These are phyloP conservation scores for Hyperoodon ampullatus DNA, from an alignment of 2,113 vertebrate genomes.

Conservation along the genomic window DNA sequence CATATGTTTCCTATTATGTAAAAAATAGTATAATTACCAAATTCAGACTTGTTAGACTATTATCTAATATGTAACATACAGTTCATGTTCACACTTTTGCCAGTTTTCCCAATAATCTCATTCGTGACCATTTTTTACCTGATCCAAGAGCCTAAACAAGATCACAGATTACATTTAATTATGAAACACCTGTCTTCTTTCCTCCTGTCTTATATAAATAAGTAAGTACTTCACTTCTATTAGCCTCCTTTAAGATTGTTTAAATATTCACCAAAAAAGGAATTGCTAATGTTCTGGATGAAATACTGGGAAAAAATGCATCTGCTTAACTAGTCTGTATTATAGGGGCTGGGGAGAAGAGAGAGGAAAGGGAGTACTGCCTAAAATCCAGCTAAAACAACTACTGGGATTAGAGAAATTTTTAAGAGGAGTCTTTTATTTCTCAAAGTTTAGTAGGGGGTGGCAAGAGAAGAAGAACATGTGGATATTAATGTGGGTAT, in stretches of 20 bases:
- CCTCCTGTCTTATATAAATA: neutral
- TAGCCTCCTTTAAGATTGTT: neutral
- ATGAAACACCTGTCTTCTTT: neutral
- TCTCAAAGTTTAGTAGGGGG: neutral
- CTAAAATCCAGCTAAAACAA: neutral
- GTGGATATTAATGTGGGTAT: neutral
- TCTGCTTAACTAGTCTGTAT: neutral
- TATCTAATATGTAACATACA: neutral
- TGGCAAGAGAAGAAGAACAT: neutral
- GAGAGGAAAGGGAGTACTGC: neutral
- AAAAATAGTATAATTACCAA: slow-evolving; percentile 1
- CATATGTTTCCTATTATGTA: neutral
- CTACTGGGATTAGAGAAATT: neutral
- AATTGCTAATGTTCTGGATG: neutral
- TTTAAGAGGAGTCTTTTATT: neutral
- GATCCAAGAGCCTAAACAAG: neutral
- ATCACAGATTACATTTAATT: neutral
- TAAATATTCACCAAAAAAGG: neutral
- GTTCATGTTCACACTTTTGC: neutral
- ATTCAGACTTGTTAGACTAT: neutral
- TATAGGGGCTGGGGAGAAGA: neutral
- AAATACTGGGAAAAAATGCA: neutral
- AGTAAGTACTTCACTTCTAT: neutral
- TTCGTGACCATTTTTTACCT: neutral
- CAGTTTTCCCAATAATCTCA: neutral